Conservation (phyloP, 2,888 invertebrate genomes). For the Toxonevra muliebris region DNA sequence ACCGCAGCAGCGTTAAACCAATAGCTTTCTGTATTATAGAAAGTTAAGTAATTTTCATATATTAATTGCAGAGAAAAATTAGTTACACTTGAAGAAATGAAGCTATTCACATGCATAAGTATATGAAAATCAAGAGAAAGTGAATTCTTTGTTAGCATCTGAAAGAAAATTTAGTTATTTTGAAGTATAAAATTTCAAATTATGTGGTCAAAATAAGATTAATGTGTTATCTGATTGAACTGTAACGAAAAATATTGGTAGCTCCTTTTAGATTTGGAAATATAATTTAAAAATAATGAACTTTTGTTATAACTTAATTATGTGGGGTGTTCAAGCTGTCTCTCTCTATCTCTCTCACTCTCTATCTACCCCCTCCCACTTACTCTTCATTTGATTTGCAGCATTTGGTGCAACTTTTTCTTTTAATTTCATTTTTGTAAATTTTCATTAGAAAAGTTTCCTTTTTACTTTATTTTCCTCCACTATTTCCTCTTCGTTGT, state of each 20-base stretch:
- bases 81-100: constrained; percentile 8
- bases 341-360: too few species aligned
- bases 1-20: too few species aligned
- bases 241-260: neutral
- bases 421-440: neutral
- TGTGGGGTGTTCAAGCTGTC: too few species aligned
- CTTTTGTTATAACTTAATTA: too few species aligned
- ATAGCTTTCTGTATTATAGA: too few species aligned
- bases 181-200: constrained; percentile 12
- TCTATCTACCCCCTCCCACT: too few species aligned
- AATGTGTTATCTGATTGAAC: constrained; percentile 10
- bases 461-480: constrained; percentile 19
- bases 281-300: too few species aligned
- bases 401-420: too few species aligned
- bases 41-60: neutral
- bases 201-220: constrained; percentile 32
- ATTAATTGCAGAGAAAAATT: constrained; percentile 9
- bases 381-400: too few species aligned
- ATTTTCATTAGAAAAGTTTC: constrained; percentile 26
- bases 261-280: too few species aligned
- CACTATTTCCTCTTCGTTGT: neutral
- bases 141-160: too few species aligned
- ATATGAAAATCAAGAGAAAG: constrained; percentile 13
- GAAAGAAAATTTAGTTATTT: constrained; percentile 24
- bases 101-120: constrained; percentile 8